A percentile compares a stretch with the other conserved stretches of the same genome.
Evolutionary conservation across 1,140 invertebrate species (phyloP).

Genomic region (Drosophila cardini): DNA sequence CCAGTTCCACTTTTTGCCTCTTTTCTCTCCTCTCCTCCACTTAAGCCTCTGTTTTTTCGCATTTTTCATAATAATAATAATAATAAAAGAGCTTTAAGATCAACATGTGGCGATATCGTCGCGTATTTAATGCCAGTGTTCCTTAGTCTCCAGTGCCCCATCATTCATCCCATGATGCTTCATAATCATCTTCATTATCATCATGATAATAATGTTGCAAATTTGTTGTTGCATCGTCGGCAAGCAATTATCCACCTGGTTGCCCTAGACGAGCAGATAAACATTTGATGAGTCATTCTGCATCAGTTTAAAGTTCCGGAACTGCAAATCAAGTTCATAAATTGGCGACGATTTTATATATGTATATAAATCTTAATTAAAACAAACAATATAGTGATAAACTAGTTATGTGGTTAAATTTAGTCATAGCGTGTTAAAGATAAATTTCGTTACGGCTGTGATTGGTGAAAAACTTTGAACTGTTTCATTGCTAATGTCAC

Average conservation of each 20-base stretch:
- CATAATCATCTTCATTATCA: conserved; percentile 5
- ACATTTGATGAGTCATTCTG: conserved; percentile 11
- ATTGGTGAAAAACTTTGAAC: too few relatives aligned
- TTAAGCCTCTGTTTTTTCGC: background rate
- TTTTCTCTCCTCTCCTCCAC: conserved; percentile 5
- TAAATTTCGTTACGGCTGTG: too few relatives aligned
- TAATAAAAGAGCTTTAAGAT: conserved; percentile 51
- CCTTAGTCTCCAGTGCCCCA: background rate
- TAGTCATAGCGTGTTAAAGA: too few relatives aligned
- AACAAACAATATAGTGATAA: background rate
- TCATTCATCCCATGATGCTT: background rate
- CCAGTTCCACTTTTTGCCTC: conserved; percentile 30
- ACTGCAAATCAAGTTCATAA: conserved; percentile 3
- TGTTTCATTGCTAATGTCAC: too few relatives aligned
- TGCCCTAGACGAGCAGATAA: conserved; percentile 4
- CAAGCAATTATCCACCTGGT: conserved; percentile 27
- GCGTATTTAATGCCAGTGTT: conserved; percentile 25
- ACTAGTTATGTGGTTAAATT: background rate
- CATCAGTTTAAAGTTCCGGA: background rate
- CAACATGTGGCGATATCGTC: conserved; percentile 40
- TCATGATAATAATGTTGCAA: conserved; percentile 8
- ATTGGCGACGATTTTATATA: background rate
- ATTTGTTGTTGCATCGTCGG: conserved; percentile 7
- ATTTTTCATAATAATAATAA: conserved; percentile 43
- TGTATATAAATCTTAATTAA: conserved; percentile 8